A percentile compares a stretch with the other conserved stretches of the same genome.
Evolutionary conservation across 2,888 invertebrate species (phyloP).

Genomic region (Rhynchonema sp.): DNA sequence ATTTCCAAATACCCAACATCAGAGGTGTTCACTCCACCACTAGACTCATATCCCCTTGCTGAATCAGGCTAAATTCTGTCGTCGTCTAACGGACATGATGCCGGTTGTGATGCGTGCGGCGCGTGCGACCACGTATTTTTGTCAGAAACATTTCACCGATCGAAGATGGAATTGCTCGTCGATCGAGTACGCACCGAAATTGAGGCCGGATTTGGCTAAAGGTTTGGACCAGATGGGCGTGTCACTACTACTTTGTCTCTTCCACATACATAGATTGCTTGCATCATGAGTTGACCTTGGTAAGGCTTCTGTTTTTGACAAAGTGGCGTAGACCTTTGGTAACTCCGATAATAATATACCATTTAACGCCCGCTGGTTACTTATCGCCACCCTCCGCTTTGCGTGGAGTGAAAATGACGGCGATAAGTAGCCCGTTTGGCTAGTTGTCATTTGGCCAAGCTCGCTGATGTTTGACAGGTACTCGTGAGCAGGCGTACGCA

Average conservation of each 20-base stretch:
- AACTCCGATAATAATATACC: too few species aligned
- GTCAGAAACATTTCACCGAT: constrained; percentile 49
- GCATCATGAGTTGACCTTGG: too few species aligned
- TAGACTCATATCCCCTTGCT: not conserved
- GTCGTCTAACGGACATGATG: constrained; percentile 38
- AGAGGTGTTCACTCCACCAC: not conserved
- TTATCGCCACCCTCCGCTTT: too few species aligned
- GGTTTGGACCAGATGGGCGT: constrained; percentile 37
- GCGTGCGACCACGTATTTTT: constrained; percentile 41
- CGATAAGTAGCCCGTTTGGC: too few species aligned
- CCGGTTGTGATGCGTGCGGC: constrained; percentile 55
- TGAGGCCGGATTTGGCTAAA: constrained; percentile 53
- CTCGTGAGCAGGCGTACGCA: constrained; percentile 63
- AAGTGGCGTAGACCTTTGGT: too few species aligned
- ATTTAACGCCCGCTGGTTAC: too few species aligned
- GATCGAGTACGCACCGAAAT: constrained; percentile 47
- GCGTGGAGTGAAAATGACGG: too few species aligned
- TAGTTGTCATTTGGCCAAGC: too few species aligned
- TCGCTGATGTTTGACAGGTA: constrained; percentile 39
- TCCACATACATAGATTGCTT: not conserved
- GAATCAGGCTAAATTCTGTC: constrained; percentile 23
- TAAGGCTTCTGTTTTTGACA: constrained; percentile 3
- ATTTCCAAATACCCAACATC: not conserved
- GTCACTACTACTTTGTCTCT: not conserved
- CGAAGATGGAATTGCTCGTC: constrained; percentile 67